Evolutionary conservation across 2,113 vertebrate genomes (phyloP), one percentile per base, ranked within the genome.

Genomic region (Corydoras maculifer): DNA sequence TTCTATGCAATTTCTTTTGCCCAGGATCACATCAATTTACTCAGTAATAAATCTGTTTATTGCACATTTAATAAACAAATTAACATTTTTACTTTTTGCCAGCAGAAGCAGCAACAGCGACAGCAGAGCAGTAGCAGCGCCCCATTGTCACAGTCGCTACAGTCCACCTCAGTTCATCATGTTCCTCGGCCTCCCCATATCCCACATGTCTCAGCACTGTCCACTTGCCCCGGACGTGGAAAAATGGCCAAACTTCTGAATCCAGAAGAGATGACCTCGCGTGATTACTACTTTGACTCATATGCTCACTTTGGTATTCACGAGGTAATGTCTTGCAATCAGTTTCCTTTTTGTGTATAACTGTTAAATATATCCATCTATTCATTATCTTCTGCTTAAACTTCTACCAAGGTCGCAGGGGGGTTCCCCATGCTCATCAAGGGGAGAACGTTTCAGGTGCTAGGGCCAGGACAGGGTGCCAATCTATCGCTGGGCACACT

Each of bases 271-370:
- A 99, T 99, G 96, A 98, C 96, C 51, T 99, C 96, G 1, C 88
- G 92, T 62, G 96, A 99, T 86, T 99, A 99, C 79, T 99, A 99
- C 80, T 99, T 99, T 59, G 96, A 99, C 86, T 98, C 96, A 1
- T 99, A 99, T 10, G 96, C 95, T 67, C 96, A 99, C 85, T 99
- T 99, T 86, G 96, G 96, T 82, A 99, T 99, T 81, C 96, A 99
- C 1, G 96, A 99, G 95, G 96, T 99, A 92, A 57, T n/a, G n/a
- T 57, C n/a, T 43, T 4, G 7, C 35, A 25, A 43, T 43, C 35
- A 43, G 35, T 43, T 43, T 43, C 7, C 35, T 8, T 43, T 43
- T 5, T 43, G 1, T 43, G 2, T 25, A 25, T 2, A 25, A n/a
- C n/a, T n/a, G n/a, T n/a, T n/a, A n/a, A n/a, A n/a, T n/a, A n/a